Percentiles rank a stretch among this genome's conserved stretches.
Evolutionary conservation across 2,797 vertebrate species (phyloP).

Genomic region (Peromyscus melanophrys): DNA sequence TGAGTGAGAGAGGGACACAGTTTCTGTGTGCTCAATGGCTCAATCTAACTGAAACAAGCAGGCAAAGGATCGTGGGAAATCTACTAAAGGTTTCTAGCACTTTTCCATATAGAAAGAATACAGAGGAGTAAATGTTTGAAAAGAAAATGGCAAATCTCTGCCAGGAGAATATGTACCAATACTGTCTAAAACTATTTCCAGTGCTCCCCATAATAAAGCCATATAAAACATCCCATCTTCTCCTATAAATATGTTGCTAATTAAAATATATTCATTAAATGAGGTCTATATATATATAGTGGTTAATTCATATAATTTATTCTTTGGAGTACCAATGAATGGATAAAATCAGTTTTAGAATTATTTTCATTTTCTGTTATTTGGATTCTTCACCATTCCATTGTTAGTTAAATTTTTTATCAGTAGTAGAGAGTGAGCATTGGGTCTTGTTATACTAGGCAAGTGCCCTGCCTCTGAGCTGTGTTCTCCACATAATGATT

Average conservation of each 20-base stretch:
- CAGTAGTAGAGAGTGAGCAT: background rate
- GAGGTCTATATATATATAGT: background rate
- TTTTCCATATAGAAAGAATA: background rate
- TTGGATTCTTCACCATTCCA: background rate
- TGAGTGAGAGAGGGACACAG: background rate
- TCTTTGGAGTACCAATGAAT: background rate
- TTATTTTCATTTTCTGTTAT: background rate
- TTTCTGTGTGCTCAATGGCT: background rate
- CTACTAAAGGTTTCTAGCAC: background rate
- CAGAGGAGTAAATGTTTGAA: background rate
- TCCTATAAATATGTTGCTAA: background rate
- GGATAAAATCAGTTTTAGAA: background rate
- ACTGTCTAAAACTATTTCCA: background rate
- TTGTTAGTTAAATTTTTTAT: background rate
- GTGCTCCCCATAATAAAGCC: background rate
- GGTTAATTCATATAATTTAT: background rate
- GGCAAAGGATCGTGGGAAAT: background rate
- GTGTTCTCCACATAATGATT: too few species aligned
- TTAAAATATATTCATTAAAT: background rate
- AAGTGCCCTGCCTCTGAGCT: background rate
- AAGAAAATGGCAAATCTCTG: background rate
- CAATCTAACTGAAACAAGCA: background rate
- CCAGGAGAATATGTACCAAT: background rate
- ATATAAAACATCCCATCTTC: background rate
- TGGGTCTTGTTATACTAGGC: background rate